Evolutionary conservation across 2,113 vertebrate genomes (phyloP).

Genomic region (Sylvia atricapilla): DNA sequence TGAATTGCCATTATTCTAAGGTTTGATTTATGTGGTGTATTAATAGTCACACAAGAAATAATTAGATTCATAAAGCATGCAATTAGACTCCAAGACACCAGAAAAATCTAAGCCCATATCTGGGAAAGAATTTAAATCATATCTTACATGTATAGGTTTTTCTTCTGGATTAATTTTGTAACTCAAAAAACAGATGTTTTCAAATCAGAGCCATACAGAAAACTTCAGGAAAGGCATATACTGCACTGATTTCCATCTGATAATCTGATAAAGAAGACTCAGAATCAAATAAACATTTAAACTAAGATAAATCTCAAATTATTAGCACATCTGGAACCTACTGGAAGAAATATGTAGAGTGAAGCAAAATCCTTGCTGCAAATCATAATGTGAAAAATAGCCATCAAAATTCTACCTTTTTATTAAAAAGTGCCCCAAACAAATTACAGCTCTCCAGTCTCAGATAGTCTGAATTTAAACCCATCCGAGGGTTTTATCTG

Average conservation of each 20-base stretch:
- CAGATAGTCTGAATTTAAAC: not conserved
- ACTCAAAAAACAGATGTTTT: not conserved
- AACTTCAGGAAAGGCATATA: not conserved
- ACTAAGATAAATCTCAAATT: not conserved
- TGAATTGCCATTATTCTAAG: not conserved
- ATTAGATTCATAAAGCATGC: not conserved
- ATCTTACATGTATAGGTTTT: not conserved
- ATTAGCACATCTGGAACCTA: not conserved
- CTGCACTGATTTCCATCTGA: not conserved
- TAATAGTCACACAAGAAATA: not conserved
- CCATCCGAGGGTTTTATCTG: conserved; percentile 2
- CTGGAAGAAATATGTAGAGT: not conserved
- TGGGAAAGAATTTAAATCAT: not conserved
- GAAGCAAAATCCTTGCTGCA: not conserved
- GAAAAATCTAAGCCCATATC: not conserved
- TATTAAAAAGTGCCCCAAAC: not conserved
- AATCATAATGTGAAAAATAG: not conserved
- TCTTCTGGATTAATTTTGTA: not conserved
- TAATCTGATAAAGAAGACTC: not conserved
- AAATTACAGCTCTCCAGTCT: not conserved
- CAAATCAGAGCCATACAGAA: not conserved
- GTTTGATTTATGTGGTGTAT: not conserved
- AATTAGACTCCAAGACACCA: not conserved
- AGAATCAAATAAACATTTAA: not conserved
- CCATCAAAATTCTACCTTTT: not conserved